A percentile compares a stretch with the other conserved stretches of the same genome.
Conservation (phyloP, 2,113 vertebrate genomes). For the Notarius lentiginosus region DNA sequence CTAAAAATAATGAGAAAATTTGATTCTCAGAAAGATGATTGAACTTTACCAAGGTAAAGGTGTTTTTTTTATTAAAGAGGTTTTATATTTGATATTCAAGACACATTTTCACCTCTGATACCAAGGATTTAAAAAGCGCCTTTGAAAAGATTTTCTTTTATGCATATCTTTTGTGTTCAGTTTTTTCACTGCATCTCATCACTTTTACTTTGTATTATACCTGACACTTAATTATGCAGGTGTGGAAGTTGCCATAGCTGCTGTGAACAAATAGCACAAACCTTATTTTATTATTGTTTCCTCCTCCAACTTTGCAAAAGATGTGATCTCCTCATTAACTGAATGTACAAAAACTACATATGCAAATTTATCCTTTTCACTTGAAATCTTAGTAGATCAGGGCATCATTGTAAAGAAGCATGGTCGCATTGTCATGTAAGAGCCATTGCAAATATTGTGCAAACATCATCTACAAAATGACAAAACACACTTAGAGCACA, state of each 20-base stretch:
- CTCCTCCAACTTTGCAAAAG: neutral
- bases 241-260: neutral
- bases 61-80: neutral
- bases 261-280: neutral
- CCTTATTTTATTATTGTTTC: neutral
- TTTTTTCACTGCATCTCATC: neutral
- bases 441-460: neutral
- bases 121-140: neutral
- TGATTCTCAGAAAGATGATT: slow-evolving; percentile 3
- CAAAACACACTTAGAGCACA: neutral
- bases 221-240: slow-evolving; percentile 2
- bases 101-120: neutral
- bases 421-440: neutral
- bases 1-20: neutral
- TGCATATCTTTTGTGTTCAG: neutral
- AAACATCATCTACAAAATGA: neutral
- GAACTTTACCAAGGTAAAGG: neutral
- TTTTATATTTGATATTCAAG: neutral
- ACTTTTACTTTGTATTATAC: neutral
- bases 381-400: no score
- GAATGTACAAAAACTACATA: neutral
- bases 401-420: neutral
- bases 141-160: neutral
- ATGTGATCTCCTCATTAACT: neutral
- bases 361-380: neutral